A percentile compares a stretch with the other conserved stretches of the same genome.
Conservation (phyloP, 2,888 invertebrate genomes). For the Epirrita christyi region DNA sequence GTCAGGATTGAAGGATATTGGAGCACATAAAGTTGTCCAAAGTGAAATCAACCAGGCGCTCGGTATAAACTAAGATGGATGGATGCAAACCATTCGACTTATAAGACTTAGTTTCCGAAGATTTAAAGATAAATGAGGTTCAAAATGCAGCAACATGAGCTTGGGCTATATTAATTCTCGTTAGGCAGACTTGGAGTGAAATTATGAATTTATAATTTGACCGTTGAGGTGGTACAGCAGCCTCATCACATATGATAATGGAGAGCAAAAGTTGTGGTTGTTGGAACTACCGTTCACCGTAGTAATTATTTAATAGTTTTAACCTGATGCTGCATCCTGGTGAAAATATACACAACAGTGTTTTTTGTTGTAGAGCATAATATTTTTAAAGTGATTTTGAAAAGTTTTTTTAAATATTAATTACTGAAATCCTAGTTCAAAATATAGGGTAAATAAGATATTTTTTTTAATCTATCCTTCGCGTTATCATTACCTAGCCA, state of each 20-base stretch:
- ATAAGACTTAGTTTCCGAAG: conserved; percentile 45
- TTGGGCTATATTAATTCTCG: conserved; percentile 45
- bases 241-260: conserved; percentile 74
- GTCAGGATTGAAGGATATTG: conserved; percentile 43
- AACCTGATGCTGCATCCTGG: conserved; percentile 14
- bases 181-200: conserved; percentile 43
- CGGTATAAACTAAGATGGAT: conserved; percentile 50
- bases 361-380: too few relatives aligned
- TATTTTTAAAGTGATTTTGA: too few relatives aligned
- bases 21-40: conserved; percentile 48
- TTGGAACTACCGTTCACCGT: conserved; percentile 43
- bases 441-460: too few relatives aligned
- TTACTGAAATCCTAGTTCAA: too few relatives aligned
- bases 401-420: too few relatives aligned
- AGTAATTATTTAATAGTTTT: conserved; percentile 21
- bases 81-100: conserved; percentile 53
- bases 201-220: conserved; percentile 68
- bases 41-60: conserved; percentile 54
- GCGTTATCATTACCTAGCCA: background rate
- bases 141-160: conserved; percentile 37
- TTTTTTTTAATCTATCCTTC: too few relatives aligned
- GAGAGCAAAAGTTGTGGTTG: conserved; percentile 59
- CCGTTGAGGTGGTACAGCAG: conserved; percentile 42
- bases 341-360: background rate
- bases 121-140: conserved; percentile 39